A percentile compares a stretch with the other conserved stretches of the same genome.
These are phyloP conservation scores for Polydrusus pterygomalis DNA, from an alignment of 2,888 invertebrate species.

Conservation along the genomic window DNA sequence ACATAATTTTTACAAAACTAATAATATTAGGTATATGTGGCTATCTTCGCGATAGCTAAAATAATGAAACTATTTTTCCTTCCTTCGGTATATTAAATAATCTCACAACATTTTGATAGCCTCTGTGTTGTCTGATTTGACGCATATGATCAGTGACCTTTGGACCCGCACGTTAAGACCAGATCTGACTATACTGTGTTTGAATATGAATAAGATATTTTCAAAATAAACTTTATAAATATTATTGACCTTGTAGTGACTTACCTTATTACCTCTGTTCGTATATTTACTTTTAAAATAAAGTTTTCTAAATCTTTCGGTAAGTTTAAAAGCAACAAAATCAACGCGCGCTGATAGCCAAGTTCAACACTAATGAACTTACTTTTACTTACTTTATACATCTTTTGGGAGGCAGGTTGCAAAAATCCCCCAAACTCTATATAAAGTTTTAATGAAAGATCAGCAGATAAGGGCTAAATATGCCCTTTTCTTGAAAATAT, in stretches of 20 bases:
- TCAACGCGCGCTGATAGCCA: neutral
- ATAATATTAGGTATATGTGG: too few relatives aligned
- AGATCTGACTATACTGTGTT: too few relatives aligned
- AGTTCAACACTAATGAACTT: slow-evolving; percentile 22
- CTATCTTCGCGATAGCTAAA: too few relatives aligned
- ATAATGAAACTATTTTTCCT: too few relatives aligned
- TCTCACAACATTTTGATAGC: too few relatives aligned
- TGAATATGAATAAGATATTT: too few relatives aligned
- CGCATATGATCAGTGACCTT: too few relatives aligned
- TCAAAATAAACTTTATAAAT: neutral
- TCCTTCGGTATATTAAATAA: too few relatives aligned
- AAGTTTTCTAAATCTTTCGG: slow-evolving; percentile 8
- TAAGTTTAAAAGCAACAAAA: slow-evolving; percentile 19
- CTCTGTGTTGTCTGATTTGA: too few relatives aligned
- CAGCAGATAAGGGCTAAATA: slow-evolving; percentile 19
- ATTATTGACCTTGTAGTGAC: neutral
- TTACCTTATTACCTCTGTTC: neutral
- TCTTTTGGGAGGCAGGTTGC: slow-evolving; percentile 11
- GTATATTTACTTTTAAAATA: slow-evolving; percentile 14
- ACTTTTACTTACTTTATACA: slow-evolving; percentile 13
- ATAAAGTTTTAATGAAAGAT: slow-evolving; percentile 29
- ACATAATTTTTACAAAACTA: too few relatives aligned
- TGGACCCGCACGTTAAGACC: too few relatives aligned
- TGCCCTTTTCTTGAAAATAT: slow-evolving; percentile 2
- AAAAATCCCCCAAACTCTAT: slow-evolving; percentile 19